Evolutionary conservation across 1,140 invertebrate genomes (phyloP).

Genomic region (Pseudomyrmex cubaensis): DNA sequence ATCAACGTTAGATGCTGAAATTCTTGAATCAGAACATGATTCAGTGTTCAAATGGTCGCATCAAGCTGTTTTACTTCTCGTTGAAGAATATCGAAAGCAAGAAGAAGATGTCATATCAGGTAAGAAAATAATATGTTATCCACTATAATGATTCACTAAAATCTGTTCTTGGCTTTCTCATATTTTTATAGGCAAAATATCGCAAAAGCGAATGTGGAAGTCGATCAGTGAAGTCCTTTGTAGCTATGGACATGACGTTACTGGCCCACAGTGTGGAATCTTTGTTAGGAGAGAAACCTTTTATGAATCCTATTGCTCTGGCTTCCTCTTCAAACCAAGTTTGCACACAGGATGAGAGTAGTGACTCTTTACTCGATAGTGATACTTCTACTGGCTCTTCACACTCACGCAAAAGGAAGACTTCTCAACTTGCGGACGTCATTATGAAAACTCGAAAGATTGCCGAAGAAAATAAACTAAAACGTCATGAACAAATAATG

Average conservation of each 20-base stretch:
- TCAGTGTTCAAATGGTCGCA: not conserved
- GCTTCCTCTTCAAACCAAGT: not conserved
- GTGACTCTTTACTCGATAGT: not conserved
- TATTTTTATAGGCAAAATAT: constrained; percentile 1
- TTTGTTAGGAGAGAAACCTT: constrained; percentile 11
- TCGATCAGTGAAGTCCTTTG: not conserved
- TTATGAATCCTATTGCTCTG: constrained; percentile 5
- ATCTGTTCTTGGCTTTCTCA: not conserved
- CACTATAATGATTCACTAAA: not conserved
- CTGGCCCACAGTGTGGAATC: constrained; percentile 9
- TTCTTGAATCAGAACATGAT: not conserved
- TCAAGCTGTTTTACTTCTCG: not conserved
- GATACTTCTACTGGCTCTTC: not conserved
- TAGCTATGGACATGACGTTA: constrained; percentile 2
- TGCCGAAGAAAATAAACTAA: not conserved
- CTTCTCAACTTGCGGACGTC: not conserved
- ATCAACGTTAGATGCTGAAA: not conserved
- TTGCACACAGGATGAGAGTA: not conserved
- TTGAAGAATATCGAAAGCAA: not conserved
- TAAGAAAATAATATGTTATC: not conserved
- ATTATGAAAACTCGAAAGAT: constrained; percentile 1
- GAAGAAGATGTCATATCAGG: not conserved
- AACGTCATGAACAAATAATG: not conserved
- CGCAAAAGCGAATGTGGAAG: not conserved
- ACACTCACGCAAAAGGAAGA: constrained; percentile 1